Conservation (phyloP, 2,113 vertebrate species). For the Melierax canorus region DNA sequence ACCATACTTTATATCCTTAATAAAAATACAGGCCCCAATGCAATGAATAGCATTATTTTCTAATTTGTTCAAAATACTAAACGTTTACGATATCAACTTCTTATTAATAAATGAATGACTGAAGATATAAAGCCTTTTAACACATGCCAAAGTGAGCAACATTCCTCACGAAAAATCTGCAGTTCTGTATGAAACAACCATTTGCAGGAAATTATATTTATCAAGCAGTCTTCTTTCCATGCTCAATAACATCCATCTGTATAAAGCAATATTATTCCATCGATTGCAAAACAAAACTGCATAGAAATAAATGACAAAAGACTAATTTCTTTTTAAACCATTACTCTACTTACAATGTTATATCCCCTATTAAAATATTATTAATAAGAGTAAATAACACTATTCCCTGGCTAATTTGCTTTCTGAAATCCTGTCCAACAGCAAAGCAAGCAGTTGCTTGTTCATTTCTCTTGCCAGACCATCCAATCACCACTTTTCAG, state of each 20-base stretch:
- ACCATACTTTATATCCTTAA: neutral
- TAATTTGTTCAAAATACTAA: neutral
- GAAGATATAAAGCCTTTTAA: neutral
- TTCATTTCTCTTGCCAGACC: neutral
- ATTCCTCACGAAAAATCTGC: neutral
- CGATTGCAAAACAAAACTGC: neutral
- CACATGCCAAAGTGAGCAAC: neutral
- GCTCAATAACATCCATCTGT: neutral
- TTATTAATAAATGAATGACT: neutral
- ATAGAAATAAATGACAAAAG: neutral
- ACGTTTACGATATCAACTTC: neutral
- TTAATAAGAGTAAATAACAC: neutral
- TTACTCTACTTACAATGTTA: neutral
- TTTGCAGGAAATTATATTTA: neutral
- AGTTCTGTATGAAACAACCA: neutral
- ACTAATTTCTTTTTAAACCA: neutral
- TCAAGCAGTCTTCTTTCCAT: neutral
- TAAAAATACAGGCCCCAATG: neutral
- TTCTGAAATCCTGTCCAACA: neutral
- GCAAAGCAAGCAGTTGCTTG: neutral
- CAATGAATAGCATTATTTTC: neutral
- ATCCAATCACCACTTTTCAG: neutral
- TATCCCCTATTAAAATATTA: neutral
- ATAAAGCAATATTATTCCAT: neutral
- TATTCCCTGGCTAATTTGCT: neutral